A percentile compares a stretch with the other conserved stretches of the same genome.
Evolutionary conservation across 2,888 invertebrate species (phyloP).

Genomic region (Drosophila gaucha): DNA sequence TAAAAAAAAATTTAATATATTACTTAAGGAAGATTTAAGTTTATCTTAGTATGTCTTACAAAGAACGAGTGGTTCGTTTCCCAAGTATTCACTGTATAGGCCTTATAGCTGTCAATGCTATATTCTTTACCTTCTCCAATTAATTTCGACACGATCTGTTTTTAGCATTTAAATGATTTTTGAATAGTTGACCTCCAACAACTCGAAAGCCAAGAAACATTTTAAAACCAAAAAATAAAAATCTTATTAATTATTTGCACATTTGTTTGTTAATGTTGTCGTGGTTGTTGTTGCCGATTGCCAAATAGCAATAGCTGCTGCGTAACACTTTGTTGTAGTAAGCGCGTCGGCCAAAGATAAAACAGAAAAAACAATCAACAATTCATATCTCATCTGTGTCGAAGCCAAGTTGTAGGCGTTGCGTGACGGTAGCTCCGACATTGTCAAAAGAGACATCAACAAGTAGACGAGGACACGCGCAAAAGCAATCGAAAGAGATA

Average conservation of each 20-base stretch:
- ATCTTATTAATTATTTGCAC: conserved; percentile 64
- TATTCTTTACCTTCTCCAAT: conserved; percentile 1
- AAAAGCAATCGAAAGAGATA: neutral
- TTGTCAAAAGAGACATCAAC: conserved; percentile 50
- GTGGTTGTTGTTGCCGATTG: conserved; percentile 22
- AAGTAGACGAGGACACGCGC: conserved; percentile 50
- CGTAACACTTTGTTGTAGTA: conserved; percentile 61
- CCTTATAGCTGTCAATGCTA: neutral
- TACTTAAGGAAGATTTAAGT: no score
- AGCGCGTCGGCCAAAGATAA: conserved; percentile 40
- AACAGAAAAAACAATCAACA: conserved; percentile 39
- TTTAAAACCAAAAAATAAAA: conserved; percentile 22
- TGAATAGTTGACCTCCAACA: conserved; percentile 26
- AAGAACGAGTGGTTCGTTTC: no score
- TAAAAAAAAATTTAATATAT: no score
- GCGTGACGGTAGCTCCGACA: conserved; percentile 42
- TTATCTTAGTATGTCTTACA: no score
- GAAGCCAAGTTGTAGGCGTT: conserved; percentile 64
- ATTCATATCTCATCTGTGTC: conserved; percentile 49
- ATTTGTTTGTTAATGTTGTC: conserved; percentile 39
- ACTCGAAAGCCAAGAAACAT: conserved; percentile 33
- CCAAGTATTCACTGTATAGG: neutral
- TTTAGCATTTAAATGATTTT: conserved; percentile 22
- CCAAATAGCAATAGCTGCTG: conserved; percentile 51
- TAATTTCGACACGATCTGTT: conserved; percentile 5